Conservation (phyloP, 2,797 vertebrate species). For the Anas flavirostris region DNA sequence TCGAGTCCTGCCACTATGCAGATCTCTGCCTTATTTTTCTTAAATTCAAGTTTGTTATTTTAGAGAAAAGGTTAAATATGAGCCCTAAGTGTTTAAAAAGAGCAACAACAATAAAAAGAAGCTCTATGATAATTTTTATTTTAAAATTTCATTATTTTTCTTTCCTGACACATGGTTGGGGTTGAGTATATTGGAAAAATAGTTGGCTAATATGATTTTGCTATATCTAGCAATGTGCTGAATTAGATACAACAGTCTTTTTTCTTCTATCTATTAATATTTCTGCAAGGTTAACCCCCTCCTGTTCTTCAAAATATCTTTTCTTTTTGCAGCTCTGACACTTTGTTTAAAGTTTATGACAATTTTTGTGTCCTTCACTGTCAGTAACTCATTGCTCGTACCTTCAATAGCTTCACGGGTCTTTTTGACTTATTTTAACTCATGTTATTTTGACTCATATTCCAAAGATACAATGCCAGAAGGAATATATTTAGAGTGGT, state of each 20-base stretch:
- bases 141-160: neutral
- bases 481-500: neutral
- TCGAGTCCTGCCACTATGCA: conserved; percentile 18
- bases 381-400: neutral
- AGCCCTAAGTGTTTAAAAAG: neutral
- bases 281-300: conserved; percentile 21
- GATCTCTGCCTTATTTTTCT: conserved; percentile 25
- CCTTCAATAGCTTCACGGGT: neutral
- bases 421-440: neutral
- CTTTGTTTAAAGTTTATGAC: conserved; percentile 12
- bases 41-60: conserved; percentile 35
- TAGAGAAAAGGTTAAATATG: conserved; percentile 21
- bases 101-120: neutral
- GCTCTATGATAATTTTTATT: neutral
- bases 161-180: neutral
- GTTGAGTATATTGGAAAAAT: conserved; percentile 2
- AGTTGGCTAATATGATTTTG: neutral
- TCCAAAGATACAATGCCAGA: neutral
- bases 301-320: neutral
- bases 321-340: conserved; percentile 19
- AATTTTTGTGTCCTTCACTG: conserved; percentile 6
- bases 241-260: conserved; percentile 26
- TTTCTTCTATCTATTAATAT: conserved; percentile 13
- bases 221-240: conserved; percentile 31
- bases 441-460: neutral